Conservation (phyloP, 2,888 invertebrate species). For the Catocala nupta region DNA sequence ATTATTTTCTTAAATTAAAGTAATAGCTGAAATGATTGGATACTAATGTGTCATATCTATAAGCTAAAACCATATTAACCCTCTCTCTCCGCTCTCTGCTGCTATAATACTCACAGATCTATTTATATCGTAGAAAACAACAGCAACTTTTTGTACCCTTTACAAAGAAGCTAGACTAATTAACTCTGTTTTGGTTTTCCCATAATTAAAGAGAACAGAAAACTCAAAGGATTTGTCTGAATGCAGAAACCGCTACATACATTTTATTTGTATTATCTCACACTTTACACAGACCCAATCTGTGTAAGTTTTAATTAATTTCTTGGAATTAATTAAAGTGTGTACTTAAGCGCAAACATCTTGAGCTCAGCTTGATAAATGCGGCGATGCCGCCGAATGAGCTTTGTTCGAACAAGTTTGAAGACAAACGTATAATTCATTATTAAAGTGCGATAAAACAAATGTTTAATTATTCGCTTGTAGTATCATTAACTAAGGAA, state of each 20-base stretch:
- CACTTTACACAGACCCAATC: conserved; percentile 29
- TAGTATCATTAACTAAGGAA: too few relatives aligned
- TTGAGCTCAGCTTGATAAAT: conserved; percentile 48
- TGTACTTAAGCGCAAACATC: conserved; percentile 38
- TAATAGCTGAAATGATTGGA: too few relatives aligned
- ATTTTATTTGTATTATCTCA: conserved; percentile 39
- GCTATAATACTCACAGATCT: too few relatives aligned
- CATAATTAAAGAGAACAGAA: conserved; percentile 12
- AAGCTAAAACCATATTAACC: too few relatives aligned
- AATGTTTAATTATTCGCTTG: too few relatives aligned
- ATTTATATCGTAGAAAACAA: too few relatives aligned
- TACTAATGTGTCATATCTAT: too few relatives aligned
- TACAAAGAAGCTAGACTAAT: neutral
- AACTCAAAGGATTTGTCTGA: conserved; percentile 15
- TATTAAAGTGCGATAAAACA: conserved; percentile 1
- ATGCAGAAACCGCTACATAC: conserved; percentile 5
- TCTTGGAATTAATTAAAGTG: conserved; percentile 55
- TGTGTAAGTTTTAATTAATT: conserved; percentile 61
- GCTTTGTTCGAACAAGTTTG: conserved; percentile 34
- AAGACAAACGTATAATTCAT: neutral
- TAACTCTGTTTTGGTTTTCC: neutral
- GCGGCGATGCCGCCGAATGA: conserved; percentile 35
- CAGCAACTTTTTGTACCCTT: too few relatives aligned
- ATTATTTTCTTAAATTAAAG: too few relatives aligned
- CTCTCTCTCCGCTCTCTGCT: too few relatives aligned